Evolutionary conservation across 1,140 invertebrate species (phyloP), one percentile per base, ranked within the genome.

Genomic region (Lepidurus couesii): DNA sequence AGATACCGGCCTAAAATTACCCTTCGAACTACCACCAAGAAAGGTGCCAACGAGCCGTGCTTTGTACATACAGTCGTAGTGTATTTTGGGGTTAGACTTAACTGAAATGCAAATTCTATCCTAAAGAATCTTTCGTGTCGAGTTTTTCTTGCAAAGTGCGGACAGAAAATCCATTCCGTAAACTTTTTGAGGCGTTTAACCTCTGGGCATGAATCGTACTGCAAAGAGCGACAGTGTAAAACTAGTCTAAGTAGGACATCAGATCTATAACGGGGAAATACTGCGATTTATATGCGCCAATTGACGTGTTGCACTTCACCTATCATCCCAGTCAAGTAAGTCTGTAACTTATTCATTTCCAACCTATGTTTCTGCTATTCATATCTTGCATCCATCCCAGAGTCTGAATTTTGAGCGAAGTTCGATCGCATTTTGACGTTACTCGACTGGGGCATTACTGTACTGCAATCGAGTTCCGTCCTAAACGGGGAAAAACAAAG

Each of bases 301-400:
- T 65, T 65, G 53, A 65, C 53, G 53, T 65, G 53, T 7, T 65
- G 53, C 53, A 65, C 53, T 7, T 65, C 53, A 65, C 53, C 53
- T 7, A 65, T 65, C 53, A 65, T 65, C 53, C 53, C 53, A 7
- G 53, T 65, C 21, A 65, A 65, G 53, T 65, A 65, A 9, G 53
- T 65, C 21, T 9, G 34, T 3, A 34, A 34, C 2, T 65, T 7
- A 65, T 65, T 65, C 53, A n/a, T 65, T 0, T 11, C 6, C n/a
- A n/a, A 65, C 16, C 21, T 21, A 65, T 21, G 53, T 65, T 65
- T 13, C 21, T 65, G 53, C 21, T 13, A 13, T 13, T 65, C 8
- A 7, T 21, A 13, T 65, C 8, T 21, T 47, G 13, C 53, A n/a
- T 65, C 6, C 34, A 34, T 34, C 34, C 4, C 34, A 34, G 34